Evolutionary conservation across 2,888 invertebrate species (phyloP).

Genomic region (Phrixothrix hirtus): DNA sequence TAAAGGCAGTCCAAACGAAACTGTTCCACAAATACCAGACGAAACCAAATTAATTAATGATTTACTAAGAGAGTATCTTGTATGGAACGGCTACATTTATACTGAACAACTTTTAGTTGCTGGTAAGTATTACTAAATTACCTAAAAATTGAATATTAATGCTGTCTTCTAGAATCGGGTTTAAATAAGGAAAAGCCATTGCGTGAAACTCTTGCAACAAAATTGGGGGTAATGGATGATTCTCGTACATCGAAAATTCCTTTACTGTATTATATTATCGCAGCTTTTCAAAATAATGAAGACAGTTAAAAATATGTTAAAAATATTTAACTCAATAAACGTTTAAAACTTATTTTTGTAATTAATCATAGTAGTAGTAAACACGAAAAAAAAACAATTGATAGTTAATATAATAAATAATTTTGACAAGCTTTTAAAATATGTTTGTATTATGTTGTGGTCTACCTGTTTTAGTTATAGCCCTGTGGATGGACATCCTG

Average conservation of each 20-base stretch:
- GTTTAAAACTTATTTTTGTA: neutral
- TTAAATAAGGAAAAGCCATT: constrained; percentile 45
- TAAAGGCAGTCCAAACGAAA: constrained; percentile 40
- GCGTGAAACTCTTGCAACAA: constrained; percentile 50
- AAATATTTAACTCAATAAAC: neutral
- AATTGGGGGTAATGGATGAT: constrained; percentile 54
- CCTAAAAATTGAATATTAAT: constrained; percentile 1
- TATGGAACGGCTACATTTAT: constrained; percentile 73
- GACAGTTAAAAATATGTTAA: neutral
- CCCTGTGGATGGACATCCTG: no score
- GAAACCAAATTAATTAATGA: constrained; percentile 64
- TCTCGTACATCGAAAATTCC: constrained; percentile 52
- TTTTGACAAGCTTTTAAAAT: neutral
- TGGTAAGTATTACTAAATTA: constrained; percentile 39
- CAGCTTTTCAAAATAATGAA: constrained; percentile 50
- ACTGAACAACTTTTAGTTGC: constrained; percentile 56
- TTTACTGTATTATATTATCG: constrained; percentile 52
- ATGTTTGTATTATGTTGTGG: neutral
- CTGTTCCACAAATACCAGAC: constrained; percentile 48
- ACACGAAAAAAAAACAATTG: no score
- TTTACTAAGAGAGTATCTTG: constrained; percentile 67
- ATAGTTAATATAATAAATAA: no score
- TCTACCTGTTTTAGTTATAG: no score
- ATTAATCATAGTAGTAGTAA: neutral
- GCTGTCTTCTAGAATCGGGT: constrained; percentile 46